phyloP scores from a whole-genome alignment of 2,888 invertebrate genomes.

The Dryobotodes eremita region DNA sequence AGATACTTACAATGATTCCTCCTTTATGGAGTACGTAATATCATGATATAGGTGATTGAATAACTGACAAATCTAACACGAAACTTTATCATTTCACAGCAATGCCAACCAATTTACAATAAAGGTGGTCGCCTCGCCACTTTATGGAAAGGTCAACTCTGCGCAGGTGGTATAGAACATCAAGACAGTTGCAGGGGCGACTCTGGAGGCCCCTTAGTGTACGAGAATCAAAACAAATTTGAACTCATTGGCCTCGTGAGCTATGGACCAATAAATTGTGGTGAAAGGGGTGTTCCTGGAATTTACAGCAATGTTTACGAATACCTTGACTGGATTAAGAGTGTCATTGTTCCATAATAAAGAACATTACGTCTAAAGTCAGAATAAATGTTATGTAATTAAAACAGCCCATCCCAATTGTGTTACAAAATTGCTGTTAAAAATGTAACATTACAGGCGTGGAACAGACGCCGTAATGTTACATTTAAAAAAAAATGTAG shows the following conservation, averaged over 20 bases:
- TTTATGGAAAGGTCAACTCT: conserved; percentile 80
- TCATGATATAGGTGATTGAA: neutral
- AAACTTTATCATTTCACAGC: conserved; percentile 53
- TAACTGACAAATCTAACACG: neutral
- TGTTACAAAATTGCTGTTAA: no score
- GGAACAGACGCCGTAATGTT: no score
- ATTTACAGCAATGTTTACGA: conserved; percentile 91
- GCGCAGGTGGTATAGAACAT: conserved; percentile 90
- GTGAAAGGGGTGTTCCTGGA: conserved; percentile 89
- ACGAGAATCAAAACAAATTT: conserved; percentile 66
- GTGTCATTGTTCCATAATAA: conserved; percentile 34
- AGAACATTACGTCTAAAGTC: neutral
- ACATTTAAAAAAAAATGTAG: no score
- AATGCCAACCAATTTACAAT: conserved; percentile 63
- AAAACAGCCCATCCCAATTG: neutral
- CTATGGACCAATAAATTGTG: conserved; percentile 91
- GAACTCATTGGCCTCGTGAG: conserved; percentile 90
- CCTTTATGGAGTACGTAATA: neutral
- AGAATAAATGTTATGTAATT: neutral
- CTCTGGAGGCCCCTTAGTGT: conserved; percentile 92
- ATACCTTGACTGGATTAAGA: conserved; percentile 90
- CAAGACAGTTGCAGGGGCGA: conserved; percentile 92
- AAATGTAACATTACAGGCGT: no score
- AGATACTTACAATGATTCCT: neutral
- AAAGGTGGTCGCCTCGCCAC: rapidly evolving